Evolutionary conservation across 2,113 vertebrate species (phyloP), one percentile per base, ranked within the genome.

Genomic region (Ailurus styani): DNA sequence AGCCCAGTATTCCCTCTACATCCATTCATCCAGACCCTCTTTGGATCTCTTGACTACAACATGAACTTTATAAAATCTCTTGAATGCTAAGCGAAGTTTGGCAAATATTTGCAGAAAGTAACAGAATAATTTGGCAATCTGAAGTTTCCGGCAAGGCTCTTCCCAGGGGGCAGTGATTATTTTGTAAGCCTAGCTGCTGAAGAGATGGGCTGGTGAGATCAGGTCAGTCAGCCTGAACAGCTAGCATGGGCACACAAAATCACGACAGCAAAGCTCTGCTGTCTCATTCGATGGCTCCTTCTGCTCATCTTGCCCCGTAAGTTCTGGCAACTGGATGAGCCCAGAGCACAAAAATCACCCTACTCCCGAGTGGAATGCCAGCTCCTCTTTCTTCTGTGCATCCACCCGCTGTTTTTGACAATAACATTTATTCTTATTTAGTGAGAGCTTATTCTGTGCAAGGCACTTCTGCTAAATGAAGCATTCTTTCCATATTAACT

Each of bases 211-310:
- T 31, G 54, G 14, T 42, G 23, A 42, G 0, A 4, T 21, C 31
- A 20, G 42, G 50, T 15, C 70, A 42, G 7, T 13, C 75, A 14
- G 57, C 5, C 40, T 1, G 7, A 60, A 5, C 27, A 50, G 17
- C 77, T 12, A 5, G 13, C 0, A 0, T 9, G 31, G 13, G 52
- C 17, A 0, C 50, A 7, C 27, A 15, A 11, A 34, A 27, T 31
- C 25, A 1, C 0, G 17, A 15, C 42, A 8, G 50, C 21, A 2
- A 13, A 31, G 14, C 77, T 50, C 86, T 57, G 54, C 40, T 7
- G 15, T 9, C 37, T 60, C 64, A 2, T 27, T 20, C 7, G 31
- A 7, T 10, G 42, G 88, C 31, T 68, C 68, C 27, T 37, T 11
- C 73, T 37, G 25, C 17, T 14, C 47, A 25, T 15, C 34, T 15